Base-by-base conservation (phyloP, 2,113 vertebrate species). In the Chlamydotis undulata region DNA sequence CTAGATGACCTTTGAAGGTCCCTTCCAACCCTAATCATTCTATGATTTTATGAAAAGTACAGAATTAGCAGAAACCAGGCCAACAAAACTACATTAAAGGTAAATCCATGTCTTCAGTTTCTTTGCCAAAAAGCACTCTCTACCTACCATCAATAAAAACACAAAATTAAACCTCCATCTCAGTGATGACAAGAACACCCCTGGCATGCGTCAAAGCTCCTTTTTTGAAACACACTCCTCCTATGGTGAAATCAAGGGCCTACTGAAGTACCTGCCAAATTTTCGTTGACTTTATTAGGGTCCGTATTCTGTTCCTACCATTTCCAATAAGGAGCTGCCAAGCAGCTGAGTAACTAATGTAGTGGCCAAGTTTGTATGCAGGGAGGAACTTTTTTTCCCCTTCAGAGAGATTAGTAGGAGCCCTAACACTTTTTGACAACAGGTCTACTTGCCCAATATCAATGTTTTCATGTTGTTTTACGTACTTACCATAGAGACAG, bases 301-400 rank as follows among this genome's bases (percentile, higher is more conserved):
- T 64, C 52, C 1, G 0, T 87, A 89, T 84, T 92, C 77, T 41
- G 50, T 41, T 90, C 70, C 77, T 57, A 78, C 37, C 65, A n/a
- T 96, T 96, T 96, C 95, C 93, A 96, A 45, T 11, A 53, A 41
- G 65, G 77, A 87, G 86, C 89, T 94, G 94, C 90, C 94, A 96
- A 94, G 92, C 95, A 96, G 95, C 95, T 97, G 89, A 95, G 87
- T 95, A 97, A 96, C 90, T 57, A 93, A 91, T 2, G 10, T 6
- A 64, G 50, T 23, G 19, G 94, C 95, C 96, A 97, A 95, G 77
- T 94, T 65, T 47, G 49, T 57, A 75, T 1, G 68, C 35, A 59
- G 52, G 47, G 63, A 89, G 35, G 49, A 59, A 35, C 59, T 56
- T 60, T 65, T n/a, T 56, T 26, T 25, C 14, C 10, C 16, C 52